A percentile compares a stretch with the other conserved stretches of the same genome.
Evolutionary conservation across 2,797 vertebrate genomes (phyloP).

Genomic region (Parauchenoglanis ngamensis): DNA sequence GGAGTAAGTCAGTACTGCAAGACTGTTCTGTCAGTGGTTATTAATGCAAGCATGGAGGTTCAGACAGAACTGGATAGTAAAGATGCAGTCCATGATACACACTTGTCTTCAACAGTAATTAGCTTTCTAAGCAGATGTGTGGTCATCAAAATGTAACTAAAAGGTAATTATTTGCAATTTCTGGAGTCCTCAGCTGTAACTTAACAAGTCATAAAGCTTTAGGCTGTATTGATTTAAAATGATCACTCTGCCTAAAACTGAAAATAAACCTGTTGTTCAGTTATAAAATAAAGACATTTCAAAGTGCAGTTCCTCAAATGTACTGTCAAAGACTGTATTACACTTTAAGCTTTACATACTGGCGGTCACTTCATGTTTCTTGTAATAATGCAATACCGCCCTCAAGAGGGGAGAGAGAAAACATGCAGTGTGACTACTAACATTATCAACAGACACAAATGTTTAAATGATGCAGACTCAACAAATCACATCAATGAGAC

Average conservation of each 20-base stretch:
- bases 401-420: background rate
- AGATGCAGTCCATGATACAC: background rate
- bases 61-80: background rate
- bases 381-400: conserved; percentile 24
- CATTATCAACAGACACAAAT: background rate
- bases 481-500: background rate
- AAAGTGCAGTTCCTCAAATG: background rate
- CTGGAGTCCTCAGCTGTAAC: background rate
- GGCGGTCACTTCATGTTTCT: background rate
- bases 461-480: background rate
- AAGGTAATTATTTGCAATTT: background rate
- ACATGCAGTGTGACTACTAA: background rate
- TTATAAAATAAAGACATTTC: background rate
- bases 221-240: background rate
- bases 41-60: background rate
- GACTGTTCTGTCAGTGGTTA: background rate
- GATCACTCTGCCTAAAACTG: background rate
- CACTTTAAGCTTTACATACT: background rate
- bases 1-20: background rate
- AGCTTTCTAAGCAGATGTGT: background rate
- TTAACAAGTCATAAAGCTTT: background rate
- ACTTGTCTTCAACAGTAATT: too few relatives aligned
- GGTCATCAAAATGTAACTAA: background rate
- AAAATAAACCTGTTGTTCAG: background rate
- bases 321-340: background rate